These are phyloP conservation scores for Atherinosoma microstoma DNA, from an alignment of 2,797 vertebrate genomes.

Conservation along the genomic window DNA sequence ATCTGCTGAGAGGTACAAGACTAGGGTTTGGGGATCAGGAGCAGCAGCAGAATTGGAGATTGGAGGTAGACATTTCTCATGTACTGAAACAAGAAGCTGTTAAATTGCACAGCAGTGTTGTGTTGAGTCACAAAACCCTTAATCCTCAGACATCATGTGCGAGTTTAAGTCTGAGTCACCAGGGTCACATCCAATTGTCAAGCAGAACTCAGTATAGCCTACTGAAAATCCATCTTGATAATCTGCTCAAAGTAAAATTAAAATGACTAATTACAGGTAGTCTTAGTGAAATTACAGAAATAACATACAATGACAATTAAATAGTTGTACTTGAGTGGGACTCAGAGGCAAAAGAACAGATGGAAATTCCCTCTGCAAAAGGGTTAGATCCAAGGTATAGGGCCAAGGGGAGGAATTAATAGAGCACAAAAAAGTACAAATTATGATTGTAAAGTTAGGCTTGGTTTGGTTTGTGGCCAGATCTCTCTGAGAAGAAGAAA, in stretches of 20 bases:
- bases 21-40: conserved; percentile 50
- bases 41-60: conserved; percentile 5
- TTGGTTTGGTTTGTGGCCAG: conserved; percentile 4
- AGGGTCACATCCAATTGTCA: conserved; percentile 19
- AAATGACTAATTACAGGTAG: conserved; percentile 3
- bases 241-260: conserved; percentile 6
- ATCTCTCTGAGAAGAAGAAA: background rate
- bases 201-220: background rate
- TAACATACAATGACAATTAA: background rate
- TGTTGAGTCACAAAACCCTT: conserved; percentile 23
- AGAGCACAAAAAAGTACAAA: background rate
- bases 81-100: conserved; percentile 10
- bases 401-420: background rate
- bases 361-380: background rate
- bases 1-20: conserved; percentile 58
- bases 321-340: background rate
- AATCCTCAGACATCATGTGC: conserved; percentile 15
- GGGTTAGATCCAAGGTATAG: background rate
- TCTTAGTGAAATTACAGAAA: background rate
- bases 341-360: background rate
- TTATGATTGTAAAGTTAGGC: background rate
- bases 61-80: conserved; percentile 11
- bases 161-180: conserved; percentile 16
- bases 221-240: conserved; percentile 5
- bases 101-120: conserved; percentile 5